Evolutionary conservation across 2,113 vertebrate species (phyloP).

Genomic region (Maylandia zebra): DNA sequence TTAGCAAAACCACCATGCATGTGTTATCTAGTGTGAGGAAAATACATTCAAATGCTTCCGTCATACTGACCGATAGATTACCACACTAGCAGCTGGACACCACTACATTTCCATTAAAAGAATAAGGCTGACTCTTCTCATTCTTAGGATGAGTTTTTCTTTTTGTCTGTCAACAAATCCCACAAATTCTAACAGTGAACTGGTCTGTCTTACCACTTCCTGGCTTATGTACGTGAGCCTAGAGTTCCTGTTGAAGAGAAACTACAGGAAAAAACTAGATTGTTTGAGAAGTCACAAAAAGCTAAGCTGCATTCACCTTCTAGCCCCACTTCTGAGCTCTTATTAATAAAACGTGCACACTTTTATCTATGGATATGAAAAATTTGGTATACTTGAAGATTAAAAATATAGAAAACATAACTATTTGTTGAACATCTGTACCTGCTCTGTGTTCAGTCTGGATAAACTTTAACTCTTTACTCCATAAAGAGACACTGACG

Average conservation of each 20-base stretch:
- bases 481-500: background rate
- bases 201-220: background rate
- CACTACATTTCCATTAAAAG: background rate
- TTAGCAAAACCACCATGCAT: background rate
- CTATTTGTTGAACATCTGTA: background rate
- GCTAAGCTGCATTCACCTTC: background rate
- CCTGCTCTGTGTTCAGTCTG: background rate
- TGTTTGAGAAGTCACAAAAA: background rate
- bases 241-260: background rate
- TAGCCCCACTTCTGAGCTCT: background rate
- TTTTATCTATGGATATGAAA: background rate
- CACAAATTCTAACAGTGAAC: background rate
- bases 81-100: background rate
- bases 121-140: background rate
- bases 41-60: slow-evolving; percentile 35
- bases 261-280: background rate
- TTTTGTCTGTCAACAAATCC: background rate
- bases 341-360: background rate
- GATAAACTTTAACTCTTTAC: background rate
- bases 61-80: background rate
- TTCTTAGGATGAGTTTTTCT: background rate
- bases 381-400: background rate
- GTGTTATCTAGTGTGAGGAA: background rate
- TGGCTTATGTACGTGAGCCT: background rate
- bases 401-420: background rate